phyloP scores from a whole-genome alignment of 2,113 vertebrate genomes.

The Oxyruncus cristatus region DNA sequence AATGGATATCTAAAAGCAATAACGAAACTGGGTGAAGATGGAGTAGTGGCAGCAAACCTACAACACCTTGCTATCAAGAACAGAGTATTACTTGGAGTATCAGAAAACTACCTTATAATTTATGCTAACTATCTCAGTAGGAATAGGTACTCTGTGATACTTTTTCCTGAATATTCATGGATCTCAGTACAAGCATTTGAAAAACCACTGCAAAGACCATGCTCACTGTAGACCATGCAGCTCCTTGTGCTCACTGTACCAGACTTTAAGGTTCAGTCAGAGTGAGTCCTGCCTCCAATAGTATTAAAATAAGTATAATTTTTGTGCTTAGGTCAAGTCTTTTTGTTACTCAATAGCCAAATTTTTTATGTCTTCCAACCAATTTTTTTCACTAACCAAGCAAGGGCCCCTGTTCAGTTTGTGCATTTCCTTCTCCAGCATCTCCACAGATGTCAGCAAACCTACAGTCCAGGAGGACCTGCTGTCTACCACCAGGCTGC shows the following conservation, averaged over 20 bases:
- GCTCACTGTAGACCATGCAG: not conserved
- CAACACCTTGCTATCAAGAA: not conserved
- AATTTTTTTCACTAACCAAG: not conserved
- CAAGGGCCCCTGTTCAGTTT: accelerated
- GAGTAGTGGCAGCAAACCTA: not conserved
- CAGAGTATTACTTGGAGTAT: accelerated
- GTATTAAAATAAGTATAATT: not conserved
- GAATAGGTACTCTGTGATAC: not conserved
- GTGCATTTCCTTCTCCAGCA: not conserved
- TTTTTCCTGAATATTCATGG: not conserved
- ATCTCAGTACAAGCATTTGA: not conserved
- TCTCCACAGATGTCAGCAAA: not conserved
- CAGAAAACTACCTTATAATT: not conserved
- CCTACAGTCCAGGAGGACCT: not conserved
- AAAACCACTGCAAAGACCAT: not conserved
- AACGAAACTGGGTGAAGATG: not conserved
- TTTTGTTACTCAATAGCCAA: not conserved
- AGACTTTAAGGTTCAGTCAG: not conserved
- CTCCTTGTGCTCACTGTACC: not conserved
- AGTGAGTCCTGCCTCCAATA: not conserved
- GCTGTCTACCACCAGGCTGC: accelerated
- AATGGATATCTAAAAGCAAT: not conserved
- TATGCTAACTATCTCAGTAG: not conserved
- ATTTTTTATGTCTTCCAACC: not conserved
- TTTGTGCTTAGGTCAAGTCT: not conserved